Evolutionary conservation across 2,888 invertebrate genomes (phyloP).

Genomic region (Priocnemis perturbator): DNA sequence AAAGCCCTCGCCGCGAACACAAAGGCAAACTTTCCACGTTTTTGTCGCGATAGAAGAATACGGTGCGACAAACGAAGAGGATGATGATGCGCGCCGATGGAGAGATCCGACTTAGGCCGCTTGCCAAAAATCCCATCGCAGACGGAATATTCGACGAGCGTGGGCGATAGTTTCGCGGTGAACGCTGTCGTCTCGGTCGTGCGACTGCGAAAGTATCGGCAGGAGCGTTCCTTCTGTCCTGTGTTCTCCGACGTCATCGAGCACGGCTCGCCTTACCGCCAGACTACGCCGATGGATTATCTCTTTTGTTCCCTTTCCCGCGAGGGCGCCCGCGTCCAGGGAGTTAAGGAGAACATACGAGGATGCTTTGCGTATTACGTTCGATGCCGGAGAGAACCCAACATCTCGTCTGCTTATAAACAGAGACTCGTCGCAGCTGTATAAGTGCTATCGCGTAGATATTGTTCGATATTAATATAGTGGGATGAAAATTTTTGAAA

Average conservation of each 20-base stretch:
- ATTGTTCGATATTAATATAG: too few species aligned
- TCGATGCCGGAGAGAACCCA: too few species aligned
- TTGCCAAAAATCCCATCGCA: slow-evolving; percentile 47
- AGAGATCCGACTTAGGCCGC: slow-evolving; percentile 30
- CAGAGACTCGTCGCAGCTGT: too few species aligned
- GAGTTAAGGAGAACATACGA: slow-evolving; percentile 16
- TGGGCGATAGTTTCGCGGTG: slow-evolving; percentile 23
- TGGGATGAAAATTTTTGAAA: too few species aligned
- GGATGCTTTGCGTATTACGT: slow-evolving; percentile 12
- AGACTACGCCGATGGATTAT: slow-evolving; percentile 20
- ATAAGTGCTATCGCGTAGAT: too few species aligned
- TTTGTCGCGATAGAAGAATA: slow-evolving; percentile 9
- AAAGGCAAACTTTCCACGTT: slow-evolving; percentile 17
- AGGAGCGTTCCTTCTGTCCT: neutral
- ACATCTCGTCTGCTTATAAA: too few species aligned
- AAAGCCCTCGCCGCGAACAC: slow-evolving; percentile 19
- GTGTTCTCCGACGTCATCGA: neutral
- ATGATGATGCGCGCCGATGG: neutral
- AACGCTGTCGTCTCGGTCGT: neutral
- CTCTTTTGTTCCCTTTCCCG: slow-evolving; percentile 8
- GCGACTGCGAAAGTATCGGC: slow-evolving; percentile 22
- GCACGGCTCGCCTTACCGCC: slow-evolving; percentile 8
- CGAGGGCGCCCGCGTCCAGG: neutral
- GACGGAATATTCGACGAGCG: slow-evolving; percentile 43
- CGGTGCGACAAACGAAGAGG: slow-evolving; percentile 9